These are phyloP conservation scores for Coryphaenoides rupestris DNA, from an alignment of 2,113 vertebrate genomes.

Conservation along the genomic window DNA sequence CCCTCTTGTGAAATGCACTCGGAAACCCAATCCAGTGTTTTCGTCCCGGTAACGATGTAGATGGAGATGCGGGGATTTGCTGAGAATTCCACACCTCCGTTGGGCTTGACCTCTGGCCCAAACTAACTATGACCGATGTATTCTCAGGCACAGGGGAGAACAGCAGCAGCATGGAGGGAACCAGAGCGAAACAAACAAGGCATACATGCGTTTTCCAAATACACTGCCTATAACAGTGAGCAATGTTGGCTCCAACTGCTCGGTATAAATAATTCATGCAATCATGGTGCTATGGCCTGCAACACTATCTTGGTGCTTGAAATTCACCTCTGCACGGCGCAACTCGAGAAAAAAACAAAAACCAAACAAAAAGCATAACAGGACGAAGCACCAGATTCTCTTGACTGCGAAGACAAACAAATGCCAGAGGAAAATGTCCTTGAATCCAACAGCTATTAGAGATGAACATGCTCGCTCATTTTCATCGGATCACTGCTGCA, in stretches of 20 bases:
- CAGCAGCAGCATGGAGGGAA: neutral
- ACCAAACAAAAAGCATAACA: neutral
- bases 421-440: neutral
- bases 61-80: neutral
- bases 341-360: neutral
- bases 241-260: constrained; percentile 7
- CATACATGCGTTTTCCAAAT: constrained; percentile 8
- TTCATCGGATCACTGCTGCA: neutral
- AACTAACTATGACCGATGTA: constrained; percentile 6
- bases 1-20: constrained; percentile 9
- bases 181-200: constrained; percentile 1
- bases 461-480: neutral
- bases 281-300: constrained; percentile 8
- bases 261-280: constrained; percentile 7
- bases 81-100: constrained; percentile 10
- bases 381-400: too few species aligned
- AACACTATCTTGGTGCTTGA: constrained; percentile 15
- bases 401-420: neutral
- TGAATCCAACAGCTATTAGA: neutral
- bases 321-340: neutral
- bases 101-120: neutral
- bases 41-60: neutral
- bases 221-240: constrained; percentile 9
- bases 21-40: constrained; percentile 3
- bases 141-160: constrained; percentile 3